These are phyloP conservation scores for Megalopta genalis DNA, from an alignment of 1,140 invertebrate species.

Conservation along the genomic window DNA sequence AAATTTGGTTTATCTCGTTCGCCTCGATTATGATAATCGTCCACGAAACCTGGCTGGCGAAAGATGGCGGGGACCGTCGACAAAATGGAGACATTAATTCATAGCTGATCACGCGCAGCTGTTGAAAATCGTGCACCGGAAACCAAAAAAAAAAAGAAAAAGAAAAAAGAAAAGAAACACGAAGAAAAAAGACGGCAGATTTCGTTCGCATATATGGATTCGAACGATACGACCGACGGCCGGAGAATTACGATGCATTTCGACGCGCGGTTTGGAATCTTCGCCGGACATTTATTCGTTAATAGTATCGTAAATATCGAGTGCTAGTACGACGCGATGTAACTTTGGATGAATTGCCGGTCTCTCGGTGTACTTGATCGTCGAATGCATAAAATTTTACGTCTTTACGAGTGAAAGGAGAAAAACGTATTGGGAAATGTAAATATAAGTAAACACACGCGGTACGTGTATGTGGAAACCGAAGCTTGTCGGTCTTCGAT, in stretches of 20 bases:
- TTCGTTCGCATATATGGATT: background rate
- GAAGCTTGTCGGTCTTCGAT: background rate
- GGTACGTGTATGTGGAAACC: background rate
- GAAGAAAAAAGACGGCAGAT: background rate
- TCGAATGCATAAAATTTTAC: constrained; percentile 5
- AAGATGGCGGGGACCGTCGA: background rate
- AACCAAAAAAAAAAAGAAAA: background rate
- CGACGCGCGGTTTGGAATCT: background rate
- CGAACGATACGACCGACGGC: background rate
- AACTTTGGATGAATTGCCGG: constrained; percentile 7
- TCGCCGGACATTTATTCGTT: constrained; percentile 6
- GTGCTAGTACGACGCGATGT: background rate
- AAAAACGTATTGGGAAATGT: background rate
- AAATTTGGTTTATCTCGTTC: constrained; percentile 21
- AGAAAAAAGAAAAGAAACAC: too few relatives aligned
- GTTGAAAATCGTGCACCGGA: background rate
- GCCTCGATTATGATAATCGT: constrained; percentile 16
- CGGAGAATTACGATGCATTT: constrained; percentile 6
- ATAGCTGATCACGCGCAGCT: background rate
- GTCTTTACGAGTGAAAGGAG: background rate
- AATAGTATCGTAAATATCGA: constrained; percentile 15
- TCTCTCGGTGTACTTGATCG: background rate
- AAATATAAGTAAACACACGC: too few relatives aligned
- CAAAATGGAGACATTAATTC: constrained; percentile 27
- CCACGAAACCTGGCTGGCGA: background rate